Evolutionary conservation across 1,140 invertebrate genomes (phyloP).

Genomic region (Drosophila sechellia): DNA sequence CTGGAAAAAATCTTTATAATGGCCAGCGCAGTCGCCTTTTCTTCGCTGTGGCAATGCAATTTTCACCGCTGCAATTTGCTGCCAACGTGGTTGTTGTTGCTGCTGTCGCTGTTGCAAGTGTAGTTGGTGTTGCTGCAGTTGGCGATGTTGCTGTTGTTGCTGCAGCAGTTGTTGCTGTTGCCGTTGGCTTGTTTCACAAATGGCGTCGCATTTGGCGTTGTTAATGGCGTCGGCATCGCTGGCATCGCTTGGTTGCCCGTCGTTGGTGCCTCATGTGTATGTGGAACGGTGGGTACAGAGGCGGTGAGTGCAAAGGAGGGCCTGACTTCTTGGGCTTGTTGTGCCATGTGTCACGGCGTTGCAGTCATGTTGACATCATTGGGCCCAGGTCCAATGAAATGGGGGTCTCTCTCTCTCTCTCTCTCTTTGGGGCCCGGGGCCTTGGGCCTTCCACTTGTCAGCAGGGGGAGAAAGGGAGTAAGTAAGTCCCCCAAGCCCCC

Average conservation of each 20-base stretch:
- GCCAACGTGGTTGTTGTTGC: slow-evolving; percentile 33
- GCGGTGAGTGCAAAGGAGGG: slow-evolving; percentile 8
- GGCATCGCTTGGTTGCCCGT: slow-evolving; percentile 29
- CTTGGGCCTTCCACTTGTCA: slow-evolving; percentile 65
- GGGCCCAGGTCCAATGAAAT: slow-evolving; percentile 36
- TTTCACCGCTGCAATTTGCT: slow-evolving; percentile 75
- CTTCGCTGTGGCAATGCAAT: slow-evolving; percentile 69
- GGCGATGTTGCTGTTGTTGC: slow-evolving; percentile 18
- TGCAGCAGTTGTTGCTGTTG: slow-evolving; percentile 28
- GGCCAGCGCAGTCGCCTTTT: slow-evolving; percentile 67
- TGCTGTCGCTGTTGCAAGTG: slow-evolving; percentile 2
- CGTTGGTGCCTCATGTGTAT: slow-evolving; percentile 28
- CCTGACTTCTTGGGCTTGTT: slow-evolving; percentile 77
- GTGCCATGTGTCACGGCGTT: slow-evolving; percentile 80
- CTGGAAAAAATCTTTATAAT: slow-evolving; percentile 82
- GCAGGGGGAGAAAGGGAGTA: slow-evolving; percentile 12
- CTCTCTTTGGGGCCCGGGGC: slow-evolving; percentile 4
- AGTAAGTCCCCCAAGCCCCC: not conserved
- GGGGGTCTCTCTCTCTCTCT: slow-evolving; percentile 3
- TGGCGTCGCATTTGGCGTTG: slow-evolving; percentile 81
- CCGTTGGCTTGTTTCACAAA: slow-evolving; percentile 78
- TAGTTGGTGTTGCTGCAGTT: slow-evolving; percentile 5
- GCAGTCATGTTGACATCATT: slow-evolving; percentile 81
- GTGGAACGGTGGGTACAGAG: slow-evolving; percentile 19
- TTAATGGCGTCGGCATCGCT: slow-evolving; percentile 71